Base-by-base conservation (phyloP, 2,888 invertebrate genomes). In the Pollenia angustigena region DNA sequence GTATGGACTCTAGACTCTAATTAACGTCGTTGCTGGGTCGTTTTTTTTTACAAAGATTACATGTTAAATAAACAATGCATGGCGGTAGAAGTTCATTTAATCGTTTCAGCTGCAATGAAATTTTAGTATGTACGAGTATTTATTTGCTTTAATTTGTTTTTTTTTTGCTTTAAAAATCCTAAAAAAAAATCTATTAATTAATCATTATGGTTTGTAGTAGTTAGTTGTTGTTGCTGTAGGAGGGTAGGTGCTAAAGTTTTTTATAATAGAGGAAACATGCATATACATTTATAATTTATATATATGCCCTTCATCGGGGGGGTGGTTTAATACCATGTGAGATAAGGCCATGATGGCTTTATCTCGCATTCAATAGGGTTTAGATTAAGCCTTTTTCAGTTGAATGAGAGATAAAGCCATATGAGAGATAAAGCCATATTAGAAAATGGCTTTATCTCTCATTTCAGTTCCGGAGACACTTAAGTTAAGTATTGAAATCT, bases 1-100 rank as follows among this genome's bases (percentile, higher is more conserved):
- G 68, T 85, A 10, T 87, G 89, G 88, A 89, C 89, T 88, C 58
- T 89, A 85, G 87, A 88, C 89, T 75, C 52, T 82, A 68, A 82
- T 75, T 50, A 74, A 80, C 23, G 56, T 9, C 72, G 74, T 83
- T 72, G 72, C 71, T 84, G 76, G 66, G 76, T 84, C 50, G 64
- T 16, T 81, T 48, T 75, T 58, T 79, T 62, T 71, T 44, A n/a
- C 14, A 16, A 42, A 71, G 56, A 44, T 11, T 50, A n/a, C 23
- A 44, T 40, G 16, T 75, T 62, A 44, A 58, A 12, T 9, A 8
- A 42, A 71, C 32, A 40, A n/a, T 64, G 11, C 44, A 6, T 46
- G 14, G 62, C 60, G 42, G 23, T 69, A 46, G 68, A 68, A 78
- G 40, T 68, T 78, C 32, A 52, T 69, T 71, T 64, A 72, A 72